These are phyloP conservation scores for Ganaspis brasiliensis DNA, from an alignment of 2,888 invertebrate genomes.

Conservation along the genomic window DNA sequence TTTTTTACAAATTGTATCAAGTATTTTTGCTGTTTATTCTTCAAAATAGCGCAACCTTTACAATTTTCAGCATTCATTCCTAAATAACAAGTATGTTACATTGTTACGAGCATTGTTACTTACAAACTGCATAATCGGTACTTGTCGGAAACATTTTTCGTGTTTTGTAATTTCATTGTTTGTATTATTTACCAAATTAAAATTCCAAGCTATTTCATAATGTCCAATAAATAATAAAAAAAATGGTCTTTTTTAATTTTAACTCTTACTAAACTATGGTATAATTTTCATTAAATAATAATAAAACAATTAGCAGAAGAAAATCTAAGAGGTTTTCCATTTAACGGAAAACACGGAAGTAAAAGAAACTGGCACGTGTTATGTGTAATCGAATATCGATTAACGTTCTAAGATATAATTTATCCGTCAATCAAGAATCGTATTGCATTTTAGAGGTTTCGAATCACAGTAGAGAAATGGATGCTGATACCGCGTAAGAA, in stretches of 20 bases:
- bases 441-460: constrained; percentile 56
- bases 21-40: not conserved
- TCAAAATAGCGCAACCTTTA: not conserved
- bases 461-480: constrained; percentile 10
- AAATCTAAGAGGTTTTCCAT: not conserved
- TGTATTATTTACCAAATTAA: too few species aligned
- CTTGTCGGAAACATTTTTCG: not conserved
- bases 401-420: constrained; percentile 67
- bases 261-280: too few species aligned
- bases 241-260: too few species aligned
- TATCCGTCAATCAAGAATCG: constrained; percentile 65
- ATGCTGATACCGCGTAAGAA: constrained; percentile 56
- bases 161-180: too few species aligned
- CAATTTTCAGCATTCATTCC: too few species aligned
- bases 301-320: not conserved
- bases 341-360: constrained; percentile 49
- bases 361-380: constrained; percentile 58
- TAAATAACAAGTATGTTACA: too few species aligned
- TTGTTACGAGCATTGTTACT: too few species aligned
- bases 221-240: too few species aligned
- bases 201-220: too few species aligned
- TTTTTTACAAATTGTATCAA: constrained; percentile 2
- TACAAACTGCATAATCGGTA: not conserved
- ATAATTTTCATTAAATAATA: too few species aligned
- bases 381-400: constrained; percentile 65